These are phyloP conservation scores for Micoletzkya japonica DNA, from an alignment of 2,888 invertebrate species.

Conservation along the genomic window DNA sequence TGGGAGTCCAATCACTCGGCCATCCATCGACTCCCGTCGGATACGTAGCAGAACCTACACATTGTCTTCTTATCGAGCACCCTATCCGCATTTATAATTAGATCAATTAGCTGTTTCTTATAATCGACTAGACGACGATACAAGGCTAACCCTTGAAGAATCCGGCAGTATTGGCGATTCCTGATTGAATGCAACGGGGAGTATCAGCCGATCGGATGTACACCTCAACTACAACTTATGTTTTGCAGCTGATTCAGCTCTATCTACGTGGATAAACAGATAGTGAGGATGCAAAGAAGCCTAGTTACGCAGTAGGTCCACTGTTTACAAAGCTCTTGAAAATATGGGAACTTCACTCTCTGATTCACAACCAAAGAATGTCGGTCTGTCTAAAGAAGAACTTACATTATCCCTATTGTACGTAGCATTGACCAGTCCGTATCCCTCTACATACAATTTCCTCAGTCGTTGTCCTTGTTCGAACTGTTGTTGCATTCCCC, in stretches of 20 bases:
- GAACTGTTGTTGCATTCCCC: constrained; percentile 26
- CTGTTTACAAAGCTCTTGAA: too few species aligned
- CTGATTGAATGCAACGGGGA: constrained; percentile 27
- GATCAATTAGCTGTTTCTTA: neutral
- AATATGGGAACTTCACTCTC: too few species aligned
- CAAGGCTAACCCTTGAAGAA: constrained; percentile 15
- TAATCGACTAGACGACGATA: neutral
- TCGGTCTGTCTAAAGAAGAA: neutral
- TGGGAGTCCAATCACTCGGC: constrained; percentile 22
- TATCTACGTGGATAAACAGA: too few species aligned
- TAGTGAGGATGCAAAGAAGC: too few species aligned
- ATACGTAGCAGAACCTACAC: constrained; percentile 6
- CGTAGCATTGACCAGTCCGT: neutral
- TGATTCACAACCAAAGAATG: too few species aligned
- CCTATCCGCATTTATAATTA: neutral
- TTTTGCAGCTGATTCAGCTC: neutral
- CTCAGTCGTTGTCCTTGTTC: constrained; percentile 21
- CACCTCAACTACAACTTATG: neutral
- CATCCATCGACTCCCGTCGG: constrained; percentile 6
- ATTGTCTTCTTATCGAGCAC: too few species aligned
- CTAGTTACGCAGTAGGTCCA: too few species aligned
- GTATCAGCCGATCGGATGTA: constrained; percentile 16
- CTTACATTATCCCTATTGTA: constrained; percentile 12
- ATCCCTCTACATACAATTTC: constrained; percentile 9
- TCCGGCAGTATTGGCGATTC: constrained; percentile 13